Evolutionary conservation across 2,113 vertebrate species (phyloP), one percentile per base, ranked within the genome.

Genomic region (Actenoides lindsayi): DNA sequence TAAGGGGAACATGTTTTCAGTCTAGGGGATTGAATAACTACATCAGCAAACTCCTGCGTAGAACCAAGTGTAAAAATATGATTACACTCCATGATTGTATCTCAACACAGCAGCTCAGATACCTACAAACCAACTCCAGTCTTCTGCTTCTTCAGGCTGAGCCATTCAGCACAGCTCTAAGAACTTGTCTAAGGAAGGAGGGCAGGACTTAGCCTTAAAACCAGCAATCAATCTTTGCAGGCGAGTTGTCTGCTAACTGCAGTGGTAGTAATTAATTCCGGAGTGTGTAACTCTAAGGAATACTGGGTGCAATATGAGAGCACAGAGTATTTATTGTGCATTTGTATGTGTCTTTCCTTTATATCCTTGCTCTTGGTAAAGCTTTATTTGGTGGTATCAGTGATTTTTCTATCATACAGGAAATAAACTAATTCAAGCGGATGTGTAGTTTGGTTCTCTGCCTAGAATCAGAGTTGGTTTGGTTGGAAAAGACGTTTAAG

Each of bases 401-500:
- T 94, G 83, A 78, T 90, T 90, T 96, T 94, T 91, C 87, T 91
- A 39, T 87, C 53, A 75, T 50, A 63, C 1, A 2, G 69, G 46
- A 91, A 97, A 86, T 97, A 94, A 97, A 95, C 88, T 56, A 18
- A 68, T 93, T 91, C 59, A 23, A 86, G 84, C 67, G 70, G 25
- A 10, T 37, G 11, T 33, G 12, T 75, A 5, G 41, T 84, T 79
- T 64, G 16, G 25, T 20, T 64, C 37, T 63, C 37, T 39, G 51
- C 27, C 15, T 16, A 53, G 51, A 28, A 28, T 51, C 12, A 28
- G 24, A 53, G 14, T 53, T 53, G 53, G 5, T 54, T 30, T 30
- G 54, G 54, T 11, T 31, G 54, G 30, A 56, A 56, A 17, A 56
- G 54, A 31, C 17, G 16, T 33, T 33, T 17, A 31, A 56, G 30